Percentiles rank a stretch among this genome's conserved stretches.
phyloP scores from a whole-genome alignment of 2,113 vertebrate species.

The Cyprinodon tularosa region DNA sequence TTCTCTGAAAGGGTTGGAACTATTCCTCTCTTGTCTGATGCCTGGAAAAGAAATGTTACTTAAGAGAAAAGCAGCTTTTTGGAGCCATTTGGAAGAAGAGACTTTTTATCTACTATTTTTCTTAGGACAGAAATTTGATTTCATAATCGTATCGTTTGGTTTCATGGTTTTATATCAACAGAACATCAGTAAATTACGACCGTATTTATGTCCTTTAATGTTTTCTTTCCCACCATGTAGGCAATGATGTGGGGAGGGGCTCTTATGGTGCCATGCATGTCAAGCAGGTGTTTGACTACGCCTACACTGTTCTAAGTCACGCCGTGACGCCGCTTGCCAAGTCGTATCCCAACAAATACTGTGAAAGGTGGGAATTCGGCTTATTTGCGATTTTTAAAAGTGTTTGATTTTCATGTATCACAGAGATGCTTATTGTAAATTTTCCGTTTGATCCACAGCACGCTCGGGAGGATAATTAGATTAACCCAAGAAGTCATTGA shows the following conservation, averaged over 20 bases:
- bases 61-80: too few relatives aligned
- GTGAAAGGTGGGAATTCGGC: conserved; percentile 84
- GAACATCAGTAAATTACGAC: too few relatives aligned
- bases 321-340: conserved; percentile 94
- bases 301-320: conserved; percentile 93
- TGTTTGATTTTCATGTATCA: too few relatives aligned
- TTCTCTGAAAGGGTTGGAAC: too few relatives aligned
- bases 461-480: conserved; percentile 95
- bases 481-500: conserved; percentile 95
- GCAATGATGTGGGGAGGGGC: conserved; percentile 95
- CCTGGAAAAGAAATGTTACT: too few relatives aligned
- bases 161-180: too few relatives aligned
- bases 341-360: conserved; percentile 95
- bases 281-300: conserved; percentile 97
- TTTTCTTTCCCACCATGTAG: conserved; percentile 63
- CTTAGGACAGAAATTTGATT: too few relatives aligned
- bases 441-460: conserved; percentile 76
- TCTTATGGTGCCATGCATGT: conserved; percentile 98
- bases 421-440: not conserved
- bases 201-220: not conserved
- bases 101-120: too few relatives aligned
- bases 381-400: not conserved
- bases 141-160: too few relatives aligned
- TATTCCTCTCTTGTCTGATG: too few relatives aligned
- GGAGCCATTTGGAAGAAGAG: too few relatives aligned